Evolutionary conservation across 2,113 vertebrate species (phyloP).

Genomic region (Triplophysa rosa): DNA sequence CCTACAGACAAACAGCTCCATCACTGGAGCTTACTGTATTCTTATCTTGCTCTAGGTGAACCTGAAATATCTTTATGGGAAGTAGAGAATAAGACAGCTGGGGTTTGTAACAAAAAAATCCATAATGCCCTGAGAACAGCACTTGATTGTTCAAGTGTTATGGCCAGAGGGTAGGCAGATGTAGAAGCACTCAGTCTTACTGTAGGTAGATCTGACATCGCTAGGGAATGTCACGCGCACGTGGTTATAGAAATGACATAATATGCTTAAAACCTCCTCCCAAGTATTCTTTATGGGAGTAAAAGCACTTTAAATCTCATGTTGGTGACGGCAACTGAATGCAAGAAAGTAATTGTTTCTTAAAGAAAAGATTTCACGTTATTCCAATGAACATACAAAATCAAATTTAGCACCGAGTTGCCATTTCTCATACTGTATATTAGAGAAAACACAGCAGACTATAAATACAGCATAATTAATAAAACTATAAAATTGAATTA

Average conservation of each 20-base stretch:
- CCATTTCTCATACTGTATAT: background rate
- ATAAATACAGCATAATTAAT: background rate
- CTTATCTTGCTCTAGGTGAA: background rate
- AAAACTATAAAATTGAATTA: too few relatives aligned
- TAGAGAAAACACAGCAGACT: background rate
- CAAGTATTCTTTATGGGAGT: background rate
- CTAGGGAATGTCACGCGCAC: background rate
- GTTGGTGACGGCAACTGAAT: background rate
- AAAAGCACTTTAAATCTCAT: background rate
- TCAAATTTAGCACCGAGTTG: background rate
- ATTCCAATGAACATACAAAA: background rate
- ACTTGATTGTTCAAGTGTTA: constrained; percentile 34
- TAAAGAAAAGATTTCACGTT: background rate
- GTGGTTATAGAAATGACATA: background rate
- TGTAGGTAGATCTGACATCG: constrained; percentile 4
- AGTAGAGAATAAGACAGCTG: background rate
- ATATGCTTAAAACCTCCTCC: background rate
- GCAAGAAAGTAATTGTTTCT: background rate
- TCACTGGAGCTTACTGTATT: background rate
- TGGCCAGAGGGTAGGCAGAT: constrained; percentile 14
- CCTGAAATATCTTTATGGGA: background rate
- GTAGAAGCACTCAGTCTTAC: background rate
- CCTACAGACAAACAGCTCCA: background rate
- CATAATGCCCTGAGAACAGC: constrained; percentile 10
- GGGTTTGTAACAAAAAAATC: constrained; percentile 33